Evolutionary conservation across 2,888 invertebrate genomes (phyloP), one percentile per base, ranked within the genome.

Genomic region (Drosophila cracens): DNA sequence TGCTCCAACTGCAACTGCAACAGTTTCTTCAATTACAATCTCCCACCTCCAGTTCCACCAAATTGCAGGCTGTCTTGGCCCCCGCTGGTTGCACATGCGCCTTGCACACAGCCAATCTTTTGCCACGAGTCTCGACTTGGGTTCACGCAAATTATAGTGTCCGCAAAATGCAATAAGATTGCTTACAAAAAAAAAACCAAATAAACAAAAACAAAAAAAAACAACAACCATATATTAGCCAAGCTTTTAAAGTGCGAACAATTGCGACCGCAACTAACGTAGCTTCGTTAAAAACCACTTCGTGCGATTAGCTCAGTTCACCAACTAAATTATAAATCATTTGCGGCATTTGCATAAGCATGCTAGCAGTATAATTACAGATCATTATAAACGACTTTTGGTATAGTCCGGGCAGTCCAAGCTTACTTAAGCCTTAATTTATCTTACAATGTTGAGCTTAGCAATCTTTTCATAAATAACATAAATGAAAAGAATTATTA

Each of bases 161-260:
- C 69, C 70, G 74, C 62, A 59, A 77, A 86, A 60, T 80, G 69
- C 78, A 77, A 59, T 66, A 72, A 70, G 46, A 46, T 46, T 46
- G 21, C 25, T 16, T 25, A 71, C 58, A 53, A 57, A 40, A 33
- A 36, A 79, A 70, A 69, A 76, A 13, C 64, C 60, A 53, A 57
- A 40, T 29, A 36, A 79, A 70, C 67, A 76, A 13, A 66, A 67
- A 54, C 48, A 27, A n/a, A 76, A 71, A 76, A 21, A 0, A 46
- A 16, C 21, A 25, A 25, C 7, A 16, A 46, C 46, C 25, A 2
- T 2, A 46, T 75, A 75, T 87, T 76, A 74, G 75, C 77, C 53
- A 68, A 66, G 82, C 69, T 68, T 29, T 58, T 73, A 80, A 84
- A 84, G 89, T 85, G 85, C 84, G 85, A 85, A 89, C 70, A 72